Conservation (phyloP, 64 coral and sea anemone species). For the Stylophora pistillata region DNA sequence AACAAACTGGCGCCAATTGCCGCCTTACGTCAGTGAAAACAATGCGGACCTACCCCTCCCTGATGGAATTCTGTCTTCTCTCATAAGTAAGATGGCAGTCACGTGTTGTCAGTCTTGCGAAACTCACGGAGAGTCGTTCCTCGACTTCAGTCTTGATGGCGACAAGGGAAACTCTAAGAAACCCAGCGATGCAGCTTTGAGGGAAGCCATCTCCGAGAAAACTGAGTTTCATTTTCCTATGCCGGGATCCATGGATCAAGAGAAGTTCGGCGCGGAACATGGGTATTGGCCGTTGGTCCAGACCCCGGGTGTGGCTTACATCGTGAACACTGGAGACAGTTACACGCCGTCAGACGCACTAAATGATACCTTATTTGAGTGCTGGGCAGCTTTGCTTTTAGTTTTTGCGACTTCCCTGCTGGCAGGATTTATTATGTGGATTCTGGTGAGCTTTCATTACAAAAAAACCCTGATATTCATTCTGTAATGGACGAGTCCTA, state of each 20-base stretch:
- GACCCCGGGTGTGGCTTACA: constrained; percentile 49
- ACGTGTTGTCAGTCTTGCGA: constrained; percentile 45
- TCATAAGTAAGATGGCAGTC: constrained; percentile 39
- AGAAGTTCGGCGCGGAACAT: constrained; percentile 4
- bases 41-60: neutral
- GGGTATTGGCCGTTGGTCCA: constrained; percentile 51
- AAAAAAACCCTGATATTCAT: no score
- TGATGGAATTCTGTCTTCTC: constrained; percentile 39
- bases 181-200: neutral
- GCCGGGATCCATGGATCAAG: neutral
- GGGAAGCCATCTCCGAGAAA: neutral
- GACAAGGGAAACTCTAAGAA: neutral
- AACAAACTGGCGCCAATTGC: constrained; percentile 28
- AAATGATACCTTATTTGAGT: constrained; percentile 9
- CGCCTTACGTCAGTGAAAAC: constrained; percentile 30
- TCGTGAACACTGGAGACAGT: constrained; percentile 31
- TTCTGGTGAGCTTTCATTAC: constrained; percentile 5
- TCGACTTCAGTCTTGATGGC: constrained; percentile 11
- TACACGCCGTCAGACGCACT: constrained; percentile 18
- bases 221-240: constrained; percentile 5
- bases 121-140: neutral
- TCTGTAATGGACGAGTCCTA: no score
- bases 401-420: constrained; percentile 19
- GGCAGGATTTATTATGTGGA: constrained; percentile 50
- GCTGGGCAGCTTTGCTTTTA: constrained; percentile 21